Evolutionary conservation across 2,113 vertebrate species (phyloP), one percentile per base, ranked within the genome.

Genomic region (Cephalophus harveyi): DNA sequence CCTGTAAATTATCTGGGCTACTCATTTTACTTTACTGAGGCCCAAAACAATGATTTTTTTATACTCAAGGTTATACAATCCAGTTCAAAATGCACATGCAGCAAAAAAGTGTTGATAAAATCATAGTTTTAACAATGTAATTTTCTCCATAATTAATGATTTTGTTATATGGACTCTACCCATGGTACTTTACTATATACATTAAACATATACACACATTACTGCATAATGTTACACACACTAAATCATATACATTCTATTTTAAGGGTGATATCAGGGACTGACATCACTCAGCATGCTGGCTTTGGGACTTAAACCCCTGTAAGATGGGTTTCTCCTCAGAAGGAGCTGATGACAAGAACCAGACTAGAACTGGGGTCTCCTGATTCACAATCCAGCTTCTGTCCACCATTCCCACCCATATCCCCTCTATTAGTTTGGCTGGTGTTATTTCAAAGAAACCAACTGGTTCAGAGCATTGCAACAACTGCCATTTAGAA

Each of bases 11-110:
- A 87, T 74, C 82, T 52, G 60, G 28, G 52, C 52, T n/a, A 25
- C 62, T 71, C n/a, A 54, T 91, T 95, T 96, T 40, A 95, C 46
- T 79, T 84, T 96, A 89, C 64, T 55, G 60, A 83, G 78, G 3
- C 30, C 78, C 91, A 81, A 94, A 92, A 21, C 33, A 52, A 91
- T 79, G 33, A 93, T 71, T 74, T 40, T 90, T 91, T 89, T 36
- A 91, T 40, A 16, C 7, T 89, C 55, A 89, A 83, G 46, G 28
- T 93, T 94, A 93, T 36, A 71, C 14, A 87, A 43, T 55, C 19
- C 40, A 86, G 21, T 43, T 55, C 10, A 81, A 91, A 83, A 89
- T 30, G 79, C 11, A 50, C 6, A 54, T 10, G 10, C 6, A 33
- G 27, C 6, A 7, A 64, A 93, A 89, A 89, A 60, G 64, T 2